A percentile compares a stretch with the other conserved stretches of the same genome.
These are phyloP conservation scores for Plebejus argus DNA, from an alignment of 2,888 invertebrate species.

Conservation along the genomic window DNA sequence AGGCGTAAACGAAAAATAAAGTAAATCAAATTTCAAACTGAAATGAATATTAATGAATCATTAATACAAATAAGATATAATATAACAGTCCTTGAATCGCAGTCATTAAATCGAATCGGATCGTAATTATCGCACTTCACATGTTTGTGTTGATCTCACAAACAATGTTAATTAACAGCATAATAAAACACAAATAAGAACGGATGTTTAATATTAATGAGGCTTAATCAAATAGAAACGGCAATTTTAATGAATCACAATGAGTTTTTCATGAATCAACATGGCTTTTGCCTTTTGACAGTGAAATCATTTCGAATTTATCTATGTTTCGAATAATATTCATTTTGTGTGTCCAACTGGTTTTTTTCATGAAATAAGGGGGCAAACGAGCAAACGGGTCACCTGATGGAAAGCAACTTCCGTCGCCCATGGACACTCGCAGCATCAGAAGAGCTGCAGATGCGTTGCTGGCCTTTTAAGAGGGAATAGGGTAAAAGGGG, in stretches of 20 bases:
- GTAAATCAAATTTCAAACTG: not conserved
- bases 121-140: slow-evolving; percentile 40
- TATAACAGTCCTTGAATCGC: slow-evolving; percentile 15
- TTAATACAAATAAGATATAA: slow-evolving; percentile 18
- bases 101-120: slow-evolving; percentile 37
- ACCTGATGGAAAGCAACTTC: too few relatives aligned
- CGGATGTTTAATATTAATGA: slow-evolving; percentile 36
- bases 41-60: slow-evolving; percentile 17
- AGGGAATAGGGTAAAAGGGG: too few relatives aligned
- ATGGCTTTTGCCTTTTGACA: slow-evolving; percentile 30
- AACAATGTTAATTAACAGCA: slow-evolving; percentile 43
- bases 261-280: slow-evolving; percentile 31
- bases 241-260: slow-evolving; percentile 34
- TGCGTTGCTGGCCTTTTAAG: too few relatives aligned
- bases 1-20: not conserved
- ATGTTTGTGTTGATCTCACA: slow-evolving; percentile 40
- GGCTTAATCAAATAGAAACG: slow-evolving; percentile 35
- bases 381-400: too few relatives aligned
- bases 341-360: slow-evolving; percentile 15
- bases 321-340: too few relatives aligned
- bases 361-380: too few relatives aligned
- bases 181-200: slow-evolving; percentile 43
- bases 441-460: too few relatives aligned
- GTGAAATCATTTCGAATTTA: slow-evolving; percentile 30
- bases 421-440: too few relatives aligned